Conservation (phyloP, 2,888 invertebrate genomes). For the Phasia obesa region DNA sequence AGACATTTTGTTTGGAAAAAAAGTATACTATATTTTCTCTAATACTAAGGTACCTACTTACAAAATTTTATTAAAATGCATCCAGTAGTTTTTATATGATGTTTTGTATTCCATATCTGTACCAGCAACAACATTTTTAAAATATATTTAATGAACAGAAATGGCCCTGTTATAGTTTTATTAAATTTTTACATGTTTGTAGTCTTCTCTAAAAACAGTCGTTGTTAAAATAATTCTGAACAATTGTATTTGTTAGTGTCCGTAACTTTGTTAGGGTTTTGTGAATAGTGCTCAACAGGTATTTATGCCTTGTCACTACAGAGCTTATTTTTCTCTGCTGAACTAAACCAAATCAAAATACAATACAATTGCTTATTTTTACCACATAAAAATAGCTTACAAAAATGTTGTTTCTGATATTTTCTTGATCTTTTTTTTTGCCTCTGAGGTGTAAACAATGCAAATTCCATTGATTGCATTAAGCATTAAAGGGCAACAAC, state of each 20-base stretch:
- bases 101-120: too few relatives aligned
- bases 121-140: too few relatives aligned
- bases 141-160: too few relatives aligned
- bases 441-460: constrained; percentile 65
- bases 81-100: too few relatives aligned
- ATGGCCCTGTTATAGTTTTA: too few relatives aligned
- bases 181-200: not conserved
- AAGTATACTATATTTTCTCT: too few relatives aligned
- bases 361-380: constrained; percentile 28
- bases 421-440: not conserved
- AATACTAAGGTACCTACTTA: too few relatives aligned
- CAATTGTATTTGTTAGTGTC: constrained; percentile 32
- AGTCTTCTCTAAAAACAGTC: not conserved
- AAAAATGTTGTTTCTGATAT: constrained; percentile 32
- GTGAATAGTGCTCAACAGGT: constrained; percentile 58
- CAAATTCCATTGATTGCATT: constrained; percentile 66
- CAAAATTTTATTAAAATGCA: too few relatives aligned
- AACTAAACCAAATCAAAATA: not conserved
- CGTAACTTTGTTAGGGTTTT: constrained; percentile 28
- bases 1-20: too few relatives aligned
- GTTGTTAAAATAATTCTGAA: constrained; percentile 62
- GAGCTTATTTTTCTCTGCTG: constrained; percentile 41
- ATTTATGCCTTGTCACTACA: constrained; percentile 59
- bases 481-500: constrained; percentile 49
- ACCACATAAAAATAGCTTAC: constrained; percentile 7